Percentiles rank a stretch among this genome's conserved stretches.
Conservation (phyloP, 2,888 invertebrate genomes). For the Liodrosophila aerea region DNA sequence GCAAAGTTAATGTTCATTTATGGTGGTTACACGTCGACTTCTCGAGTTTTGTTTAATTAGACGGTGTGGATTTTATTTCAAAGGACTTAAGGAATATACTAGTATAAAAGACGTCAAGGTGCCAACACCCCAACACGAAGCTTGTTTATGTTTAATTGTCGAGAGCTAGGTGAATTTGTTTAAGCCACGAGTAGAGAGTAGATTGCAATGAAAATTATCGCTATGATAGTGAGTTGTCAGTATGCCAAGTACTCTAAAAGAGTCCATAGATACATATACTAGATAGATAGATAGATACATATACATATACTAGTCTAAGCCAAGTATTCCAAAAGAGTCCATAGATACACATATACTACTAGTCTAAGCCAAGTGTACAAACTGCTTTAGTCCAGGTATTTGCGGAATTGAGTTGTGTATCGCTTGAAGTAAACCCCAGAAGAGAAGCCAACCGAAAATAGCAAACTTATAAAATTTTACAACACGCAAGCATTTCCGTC, state of each 20-base stretch:
- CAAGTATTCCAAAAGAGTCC: too few relatives aligned
- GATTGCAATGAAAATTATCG: too few relatives aligned
- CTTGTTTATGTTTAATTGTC: conserved; percentile 57
- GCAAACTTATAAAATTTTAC: conserved; percentile 72
- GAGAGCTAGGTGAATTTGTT: conserved; percentile 37
- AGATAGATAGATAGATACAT: too few relatives aligned
- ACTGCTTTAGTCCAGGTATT: too few relatives aligned
- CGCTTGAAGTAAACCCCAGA: conserved; percentile 11
- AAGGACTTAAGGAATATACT: conserved; percentile 29
- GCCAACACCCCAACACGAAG: conserved; percentile 4
- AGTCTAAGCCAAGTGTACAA: too few relatives aligned
- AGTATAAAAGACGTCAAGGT: conserved; percentile 10
- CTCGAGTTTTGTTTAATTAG: conserved; percentile 72
- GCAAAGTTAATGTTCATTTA: conserved; percentile 80
- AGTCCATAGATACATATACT: too few relatives aligned
- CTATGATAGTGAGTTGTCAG: neutral
- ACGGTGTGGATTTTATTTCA: conserved; percentile 70
- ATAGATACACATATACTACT: too few relatives aligned
- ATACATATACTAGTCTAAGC: too few relatives aligned
- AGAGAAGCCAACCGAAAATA: conserved; percentile 41
- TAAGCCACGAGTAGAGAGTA: conserved; percentile 3
- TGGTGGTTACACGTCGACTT: conserved; percentile 77
- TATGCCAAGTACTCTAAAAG: too few relatives aligned
- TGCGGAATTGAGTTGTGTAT: conserved; percentile 4
- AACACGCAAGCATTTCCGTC: conserved; percentile 64